These are phyloP conservation scores for Channa argus DNA, from an alignment of 2,113 vertebrate genomes.

Conservation along the genomic window DNA sequence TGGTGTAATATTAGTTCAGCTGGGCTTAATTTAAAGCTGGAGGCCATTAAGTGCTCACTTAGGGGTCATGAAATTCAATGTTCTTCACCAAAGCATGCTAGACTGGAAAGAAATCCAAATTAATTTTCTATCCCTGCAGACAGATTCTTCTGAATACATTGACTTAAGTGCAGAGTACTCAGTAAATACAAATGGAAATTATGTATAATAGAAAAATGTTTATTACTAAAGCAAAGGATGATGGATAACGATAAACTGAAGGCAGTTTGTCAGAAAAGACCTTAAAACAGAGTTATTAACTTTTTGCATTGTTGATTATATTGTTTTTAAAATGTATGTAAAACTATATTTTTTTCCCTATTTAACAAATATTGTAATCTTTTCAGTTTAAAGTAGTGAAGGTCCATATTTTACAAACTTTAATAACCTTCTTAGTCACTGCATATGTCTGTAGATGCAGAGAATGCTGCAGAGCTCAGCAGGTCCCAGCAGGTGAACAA, in stretches of 20 bases:
- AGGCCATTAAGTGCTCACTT: conserved; percentile 29
- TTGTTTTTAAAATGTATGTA: too few relatives aligned
- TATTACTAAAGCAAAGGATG: too few relatives aligned
- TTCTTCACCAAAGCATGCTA: background rate
- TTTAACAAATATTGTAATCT: too few relatives aligned
- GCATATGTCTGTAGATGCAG: too few relatives aligned
- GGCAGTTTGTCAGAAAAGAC: background rate
- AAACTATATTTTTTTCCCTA: too few relatives aligned
- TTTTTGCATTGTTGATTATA: too few relatives aligned
- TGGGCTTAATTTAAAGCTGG: conserved; percentile 16
- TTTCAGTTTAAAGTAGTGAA: too few relatives aligned
- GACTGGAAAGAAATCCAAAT: conserved; percentile 3
- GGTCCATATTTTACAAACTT: background rate
- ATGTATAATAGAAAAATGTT: too few relatives aligned
- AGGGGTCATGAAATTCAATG: conserved; percentile 39
- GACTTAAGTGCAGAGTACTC: conserved; percentile 12
- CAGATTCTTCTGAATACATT: conserved; percentile 15
- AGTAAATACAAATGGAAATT: background rate
- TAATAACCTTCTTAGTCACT: background rate
- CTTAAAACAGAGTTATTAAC: too few relatives aligned
- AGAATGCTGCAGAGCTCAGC: background rate
- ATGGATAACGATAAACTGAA: too few relatives aligned
- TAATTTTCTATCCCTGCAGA: conserved; percentile 17
- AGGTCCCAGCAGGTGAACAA: background rate
- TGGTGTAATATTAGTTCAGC: conserved; percentile 13